These are phyloP conservation scores for Nycteola revayana DNA, from an alignment of 2,888 invertebrate genomes.

Conservation along the genomic window DNA sequence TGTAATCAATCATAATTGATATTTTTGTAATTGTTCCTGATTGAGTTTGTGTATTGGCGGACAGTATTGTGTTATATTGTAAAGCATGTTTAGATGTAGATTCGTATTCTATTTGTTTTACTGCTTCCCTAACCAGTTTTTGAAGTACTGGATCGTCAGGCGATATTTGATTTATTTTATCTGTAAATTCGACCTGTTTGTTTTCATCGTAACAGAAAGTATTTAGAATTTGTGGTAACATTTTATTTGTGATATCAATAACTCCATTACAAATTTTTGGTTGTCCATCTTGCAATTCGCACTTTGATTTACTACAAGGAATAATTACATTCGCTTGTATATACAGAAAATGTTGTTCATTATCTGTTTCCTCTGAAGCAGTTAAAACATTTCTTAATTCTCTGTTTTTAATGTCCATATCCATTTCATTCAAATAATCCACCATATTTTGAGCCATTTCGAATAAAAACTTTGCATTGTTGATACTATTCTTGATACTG, in stretches of 20 bases:
- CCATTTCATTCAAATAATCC: conserved; percentile 59
- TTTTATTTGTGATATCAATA: conserved; percentile 61
- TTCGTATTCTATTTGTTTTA: conserved; percentile 56
- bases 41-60: conserved; percentile 47
- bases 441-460: conserved; percentile 51
- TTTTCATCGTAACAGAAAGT: conserved; percentile 71
- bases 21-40: conserved; percentile 56
- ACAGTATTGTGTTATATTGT: conserved; percentile 47
- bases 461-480: conserved; percentile 53
- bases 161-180: conserved; percentile 37
- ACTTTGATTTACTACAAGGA: conserved; percentile 50
- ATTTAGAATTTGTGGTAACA: conserved; percentile 67
- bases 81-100: conserved; percentile 42
- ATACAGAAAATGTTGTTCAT: conserved; percentile 51
- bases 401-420: conserved; percentile 49
- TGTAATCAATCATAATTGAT: conserved; percentile 44
- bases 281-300: conserved; percentile 48
- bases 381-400: conserved; percentile 49
- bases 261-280: conserved; percentile 80
- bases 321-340: conserved; percentile 51
- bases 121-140: conserved; percentile 39
- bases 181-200: conserved; percentile 23
- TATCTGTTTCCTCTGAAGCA: conserved; percentile 60
- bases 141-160: conserved; percentile 50
- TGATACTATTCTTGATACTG: conserved; percentile 49